Base-by-base conservation (phyloP, 2,113 vertebrate genomes). In the Petromus typicus region DNA sequence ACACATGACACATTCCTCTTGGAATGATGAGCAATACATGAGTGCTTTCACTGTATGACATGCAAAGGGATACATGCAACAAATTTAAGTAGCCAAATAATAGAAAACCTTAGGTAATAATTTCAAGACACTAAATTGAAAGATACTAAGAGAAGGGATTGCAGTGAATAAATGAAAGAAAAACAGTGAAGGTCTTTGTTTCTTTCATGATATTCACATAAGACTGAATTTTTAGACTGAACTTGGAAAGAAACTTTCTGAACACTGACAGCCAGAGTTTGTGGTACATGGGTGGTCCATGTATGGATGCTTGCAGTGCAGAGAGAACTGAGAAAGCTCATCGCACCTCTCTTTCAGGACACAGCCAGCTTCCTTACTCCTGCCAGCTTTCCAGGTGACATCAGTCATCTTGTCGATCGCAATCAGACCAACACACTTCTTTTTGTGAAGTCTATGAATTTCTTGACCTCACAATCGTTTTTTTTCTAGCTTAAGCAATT, bases 401-500 rank as follows among this genome's bases (percentile, higher is more conserved):
- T 14, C 20, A 40, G 8, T 57, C 32, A n/a, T 92, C 27, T 80
- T 83, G 32, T n/a, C 40, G 48, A 86, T 76, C 75, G 30, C 34
- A 69, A 61, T 84, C 18, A 63, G 48, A 75, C 18, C 17, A 59
- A 51, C 14, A n/a, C 11, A 71, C 69, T 71, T 84, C 51, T 57
- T 54, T 54, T 37, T 22, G 7, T 85, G 76, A 61, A 66, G 80
- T 71, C 20, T 76, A 64, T 22, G n/a, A 73, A 80, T 37, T 64
- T 95, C 14, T n/a, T 69, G 69, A 67, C 48, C 61, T 73, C 67
- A 54, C 5, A 25, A 40, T 71, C 11, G 64, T 81, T 3, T 43
- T 71, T 23, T 91, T 78, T 82, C 18, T 54, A 40, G 25, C 82
- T 86, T 93, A 89, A 95, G 82, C 12, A 45, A 56, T 66, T 40